Conservation (phyloP, 2,888 invertebrate species). For the Orthosia gracilis region DNA sequence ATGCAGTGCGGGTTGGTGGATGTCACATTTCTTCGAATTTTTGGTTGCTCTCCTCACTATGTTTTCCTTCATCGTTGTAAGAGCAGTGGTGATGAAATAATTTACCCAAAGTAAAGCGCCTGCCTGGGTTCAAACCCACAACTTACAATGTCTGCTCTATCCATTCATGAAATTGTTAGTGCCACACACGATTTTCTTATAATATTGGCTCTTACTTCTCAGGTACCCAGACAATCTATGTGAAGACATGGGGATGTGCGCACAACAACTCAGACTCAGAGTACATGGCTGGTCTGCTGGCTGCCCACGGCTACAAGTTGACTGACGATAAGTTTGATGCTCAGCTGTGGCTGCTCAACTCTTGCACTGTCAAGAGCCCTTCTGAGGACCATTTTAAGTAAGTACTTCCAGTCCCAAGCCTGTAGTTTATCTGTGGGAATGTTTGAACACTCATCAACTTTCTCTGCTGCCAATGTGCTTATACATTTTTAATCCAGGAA, state of each 20-base stretch:
- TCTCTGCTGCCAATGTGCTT: no score
- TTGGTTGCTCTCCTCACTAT: no score
- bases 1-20: no score
- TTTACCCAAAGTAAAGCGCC: no score
- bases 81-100: no score
- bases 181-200: not conserved
- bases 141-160: no score
- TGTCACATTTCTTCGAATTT: no score
- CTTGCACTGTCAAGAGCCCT: slow-evolving; percentile 99
- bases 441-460: no score
- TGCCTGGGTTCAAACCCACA: no score
- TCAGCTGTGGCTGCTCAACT: slow-evolving; percentile 98
- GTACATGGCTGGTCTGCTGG: slow-evolving; percentile 99
- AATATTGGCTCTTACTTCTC: slow-evolving; percentile 50
- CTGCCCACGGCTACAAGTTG: slow-evolving; percentile 96
- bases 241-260: slow-evolving; percentile 99
- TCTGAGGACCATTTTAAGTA: slow-evolving; percentile 97
- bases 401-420: slow-evolving; percentile 38
- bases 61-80: no score
- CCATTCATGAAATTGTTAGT: not conserved
- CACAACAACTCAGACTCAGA: slow-evolving; percentile 99
- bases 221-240: slow-evolving; percentile 95
- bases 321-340: slow-evolving; percentile 95
- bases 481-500: no score
- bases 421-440: no score